Conservation (phyloP, 2,797 vertebrate genomes). For the Basileuterus tristriatus region DNA sequence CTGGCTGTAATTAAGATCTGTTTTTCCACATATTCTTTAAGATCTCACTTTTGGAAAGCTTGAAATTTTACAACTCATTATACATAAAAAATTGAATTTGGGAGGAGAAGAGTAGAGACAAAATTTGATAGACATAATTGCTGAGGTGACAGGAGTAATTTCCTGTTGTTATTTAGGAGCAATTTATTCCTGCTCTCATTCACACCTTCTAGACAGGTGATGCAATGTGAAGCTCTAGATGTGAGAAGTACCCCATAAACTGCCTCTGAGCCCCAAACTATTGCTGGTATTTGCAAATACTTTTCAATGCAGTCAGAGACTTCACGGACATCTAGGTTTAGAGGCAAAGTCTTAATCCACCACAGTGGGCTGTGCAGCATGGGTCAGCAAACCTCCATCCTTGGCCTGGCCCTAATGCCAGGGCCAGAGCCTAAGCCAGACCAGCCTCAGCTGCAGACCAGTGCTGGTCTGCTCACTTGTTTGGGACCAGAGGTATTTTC, state of each 20-base stretch:
- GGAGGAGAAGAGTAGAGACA: background rate
- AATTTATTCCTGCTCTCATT: background rate
- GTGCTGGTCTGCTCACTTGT: background rate
- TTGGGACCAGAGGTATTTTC: background rate
- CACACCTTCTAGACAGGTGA: background rate
- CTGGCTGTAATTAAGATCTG: background rate
- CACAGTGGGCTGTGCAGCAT: background rate
- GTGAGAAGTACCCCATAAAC: background rate
- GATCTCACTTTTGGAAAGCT: background rate
- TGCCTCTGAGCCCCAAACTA: background rate
- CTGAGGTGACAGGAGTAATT: background rate
- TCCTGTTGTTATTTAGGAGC: background rate
- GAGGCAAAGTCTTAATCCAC: background rate
- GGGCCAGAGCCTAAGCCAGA: background rate
- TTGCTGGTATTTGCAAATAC: background rate
- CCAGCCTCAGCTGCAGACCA: background rate
- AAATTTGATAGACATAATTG: background rate
- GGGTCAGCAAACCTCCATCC: background rate
- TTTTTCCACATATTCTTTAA: background rate
- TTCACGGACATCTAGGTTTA: background rate
- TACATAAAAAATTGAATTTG: background rate
- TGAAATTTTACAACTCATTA: background rate
- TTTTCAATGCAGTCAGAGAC: background rate
- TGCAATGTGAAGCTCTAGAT: background rate
- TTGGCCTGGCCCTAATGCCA: background rate